Conservation (phyloP, 2,888 invertebrate species). For the Alviniconcha strummeri region DNA sequence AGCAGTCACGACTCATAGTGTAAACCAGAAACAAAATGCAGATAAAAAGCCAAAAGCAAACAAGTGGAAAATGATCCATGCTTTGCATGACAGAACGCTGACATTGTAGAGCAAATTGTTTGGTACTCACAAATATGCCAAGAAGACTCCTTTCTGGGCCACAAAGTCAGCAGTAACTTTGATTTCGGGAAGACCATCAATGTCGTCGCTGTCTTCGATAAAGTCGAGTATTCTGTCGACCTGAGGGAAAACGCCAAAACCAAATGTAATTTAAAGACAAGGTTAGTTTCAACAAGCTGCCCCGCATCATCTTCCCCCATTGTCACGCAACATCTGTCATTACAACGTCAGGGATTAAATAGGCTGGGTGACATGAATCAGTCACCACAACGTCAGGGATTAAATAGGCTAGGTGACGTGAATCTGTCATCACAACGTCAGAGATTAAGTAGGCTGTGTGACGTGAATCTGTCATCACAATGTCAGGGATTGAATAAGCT, state of each 20-base stretch:
- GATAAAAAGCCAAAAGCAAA: background rate
- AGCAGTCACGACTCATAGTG: too few relatives aligned
- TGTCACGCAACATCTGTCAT: too few relatives aligned
- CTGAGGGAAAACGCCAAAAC: constrained; percentile 9
- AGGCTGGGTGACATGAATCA: too few relatives aligned
- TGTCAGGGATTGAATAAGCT: too few relatives aligned
- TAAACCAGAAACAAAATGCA: background rate
- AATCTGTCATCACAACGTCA: too few relatives aligned
- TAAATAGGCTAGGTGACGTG: too few relatives aligned
- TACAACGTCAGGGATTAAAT: too few relatives aligned
- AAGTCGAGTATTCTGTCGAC: constrained; percentile 38
- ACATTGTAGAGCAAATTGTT: background rate
- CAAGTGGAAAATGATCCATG: background rate
- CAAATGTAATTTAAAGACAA: background rate
- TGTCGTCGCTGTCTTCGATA: constrained; percentile 32
- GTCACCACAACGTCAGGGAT: too few relatives aligned
- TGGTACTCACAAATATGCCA: constrained; percentile 40
- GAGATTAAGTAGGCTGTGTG: too few relatives aligned
- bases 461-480: too few relatives aligned
- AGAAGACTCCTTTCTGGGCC: constrained; percentile 38
- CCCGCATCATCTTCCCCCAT: too few relatives aligned
- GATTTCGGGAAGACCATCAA: constrained; percentile 30
- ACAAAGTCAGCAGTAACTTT: constrained; percentile 34
- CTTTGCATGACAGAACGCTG: too few relatives aligned
- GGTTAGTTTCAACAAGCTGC: background rate